phyloP scores from a whole-genome alignment of 2,888 invertebrate genomes.

The Watsonalla binaria region DNA sequence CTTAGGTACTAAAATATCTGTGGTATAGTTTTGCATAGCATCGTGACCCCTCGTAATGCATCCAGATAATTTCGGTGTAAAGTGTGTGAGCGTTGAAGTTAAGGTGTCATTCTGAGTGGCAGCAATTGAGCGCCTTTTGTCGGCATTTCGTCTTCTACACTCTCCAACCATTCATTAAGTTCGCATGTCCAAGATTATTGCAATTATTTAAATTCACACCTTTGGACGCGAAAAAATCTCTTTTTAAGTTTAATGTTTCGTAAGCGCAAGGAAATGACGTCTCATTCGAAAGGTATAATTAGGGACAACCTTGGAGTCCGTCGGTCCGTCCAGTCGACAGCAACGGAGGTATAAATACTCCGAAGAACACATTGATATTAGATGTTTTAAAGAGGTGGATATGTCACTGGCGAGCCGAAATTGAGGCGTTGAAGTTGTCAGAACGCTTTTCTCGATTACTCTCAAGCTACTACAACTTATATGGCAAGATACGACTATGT shows the following conservation, averaged over 20 bases:
- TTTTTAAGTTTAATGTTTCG: slow-evolving; percentile 75
- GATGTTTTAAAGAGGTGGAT: too few relatives aligned
- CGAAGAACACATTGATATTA: slow-evolving; percentile 28
- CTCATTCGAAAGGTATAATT: slow-evolving; percentile 78
- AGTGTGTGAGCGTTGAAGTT: slow-evolving; percentile 14
- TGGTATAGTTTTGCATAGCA: slow-evolving; percentile 19
- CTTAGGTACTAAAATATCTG: neutral
- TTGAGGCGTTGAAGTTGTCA: too few relatives aligned
- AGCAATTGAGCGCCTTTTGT: slow-evolving; percentile 32
- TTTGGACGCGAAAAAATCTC: slow-evolving; percentile 70
- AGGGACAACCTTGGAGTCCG: slow-evolving; percentile 66
- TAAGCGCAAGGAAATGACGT: slow-evolving; percentile 75
- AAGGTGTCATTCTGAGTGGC: slow-evolving; percentile 21
- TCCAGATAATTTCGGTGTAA: slow-evolving; percentile 20
- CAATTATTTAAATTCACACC: slow-evolving; percentile 80
- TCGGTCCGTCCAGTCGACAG: neutral
- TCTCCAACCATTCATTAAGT: slow-evolving; percentile 65
- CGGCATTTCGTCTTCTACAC: slow-evolving; percentile 57
- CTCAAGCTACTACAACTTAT: too few relatives aligned
- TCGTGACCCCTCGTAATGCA: slow-evolving; percentile 31
- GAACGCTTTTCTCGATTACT: too few relatives aligned
- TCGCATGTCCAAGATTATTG: slow-evolving; percentile 75
- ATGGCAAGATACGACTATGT: too few relatives aligned
- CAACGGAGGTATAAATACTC: slow-evolving; percentile 54
- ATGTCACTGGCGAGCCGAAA: too few relatives aligned